Conservation (phyloP, 53 echinoderm and acorn worm genomes). For the Astropecten irregularis region DNA sequence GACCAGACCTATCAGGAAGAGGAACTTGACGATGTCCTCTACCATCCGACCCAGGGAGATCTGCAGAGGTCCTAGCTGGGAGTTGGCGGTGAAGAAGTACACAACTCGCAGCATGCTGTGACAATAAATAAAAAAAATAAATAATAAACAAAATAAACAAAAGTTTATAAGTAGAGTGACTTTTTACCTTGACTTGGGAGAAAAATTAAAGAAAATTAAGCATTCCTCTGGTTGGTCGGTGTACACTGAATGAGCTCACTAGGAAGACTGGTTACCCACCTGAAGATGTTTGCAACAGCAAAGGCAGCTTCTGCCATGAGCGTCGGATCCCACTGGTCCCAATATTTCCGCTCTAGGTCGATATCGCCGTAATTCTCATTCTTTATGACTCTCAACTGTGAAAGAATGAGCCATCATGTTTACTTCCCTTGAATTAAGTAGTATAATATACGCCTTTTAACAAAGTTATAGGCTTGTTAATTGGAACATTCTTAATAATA, state of each 20-base stretch:
- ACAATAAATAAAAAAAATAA: neutral
- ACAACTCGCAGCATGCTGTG: conserved; percentile 89
- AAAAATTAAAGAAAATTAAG: no score
- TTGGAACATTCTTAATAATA: no score
- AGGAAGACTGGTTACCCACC: conserved; percentile 65
- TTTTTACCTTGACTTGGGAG: no score
- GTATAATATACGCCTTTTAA: no score
- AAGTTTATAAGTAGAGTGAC: no score
- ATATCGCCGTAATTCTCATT: conserved; percentile 45
- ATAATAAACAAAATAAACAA: neutral
- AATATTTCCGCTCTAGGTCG: neutral
- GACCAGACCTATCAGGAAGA: conserved; percentile 79
- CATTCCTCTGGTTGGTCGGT: no score
- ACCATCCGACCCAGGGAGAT: conserved; percentile 98
- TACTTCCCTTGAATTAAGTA: no score
- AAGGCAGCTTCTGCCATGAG: conserved; percentile 87
- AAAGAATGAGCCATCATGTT: neutral
- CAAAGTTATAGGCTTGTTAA: no score
- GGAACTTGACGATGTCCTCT: conserved; percentile 92
- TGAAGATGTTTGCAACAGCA: conserved; percentile 95
- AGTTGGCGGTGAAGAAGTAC: conserved; percentile 96
- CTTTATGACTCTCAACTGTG: conserved; percentile 55
- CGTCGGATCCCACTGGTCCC: conserved; percentile 91
- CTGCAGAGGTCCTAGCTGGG: conserved; percentile 95
- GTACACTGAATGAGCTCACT: no score